Conservation (phyloP, 2,797 vertebrate species). For the Melanogrammus aeglefinus region DNA sequence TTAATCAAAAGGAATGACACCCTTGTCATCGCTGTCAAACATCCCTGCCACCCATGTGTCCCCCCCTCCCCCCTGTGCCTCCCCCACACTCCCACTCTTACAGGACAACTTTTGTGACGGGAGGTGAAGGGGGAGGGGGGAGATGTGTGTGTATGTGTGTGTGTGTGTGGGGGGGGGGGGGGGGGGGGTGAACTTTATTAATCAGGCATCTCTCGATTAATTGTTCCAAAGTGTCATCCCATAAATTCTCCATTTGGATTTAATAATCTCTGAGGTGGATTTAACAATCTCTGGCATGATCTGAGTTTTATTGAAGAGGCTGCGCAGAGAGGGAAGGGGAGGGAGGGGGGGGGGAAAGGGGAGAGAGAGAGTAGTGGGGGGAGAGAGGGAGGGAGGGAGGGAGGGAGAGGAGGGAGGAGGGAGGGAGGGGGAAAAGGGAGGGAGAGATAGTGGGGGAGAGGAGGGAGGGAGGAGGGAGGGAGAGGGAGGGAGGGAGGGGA, state of each 20-base stretch:
- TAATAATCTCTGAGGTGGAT: slow-evolving; percentile 88
- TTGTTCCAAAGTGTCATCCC: slow-evolving; percentile 91
- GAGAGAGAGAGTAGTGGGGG: no score
- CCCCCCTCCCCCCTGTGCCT: slow-evolving; percentile 42
- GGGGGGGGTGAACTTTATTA: slow-evolving; percentile 80
- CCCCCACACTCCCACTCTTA: slow-evolving; percentile 57
- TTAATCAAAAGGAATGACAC: slow-evolving; percentile 95
- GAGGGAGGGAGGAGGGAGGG: neutral
- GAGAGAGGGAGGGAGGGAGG: neutral
- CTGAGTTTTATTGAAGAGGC: slow-evolving; percentile 84
- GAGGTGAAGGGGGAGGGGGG: slow-evolving; percentile 32
- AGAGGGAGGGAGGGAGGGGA: slow-evolving; percentile 15
- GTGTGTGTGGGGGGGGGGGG: neutral
- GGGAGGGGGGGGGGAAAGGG: slow-evolving; percentile 4
- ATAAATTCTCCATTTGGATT: slow-evolving; percentile 91
- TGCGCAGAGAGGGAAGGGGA: slow-evolving; percentile 49
- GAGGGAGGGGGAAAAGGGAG: neutral
- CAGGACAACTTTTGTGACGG: slow-evolving; percentile 66
- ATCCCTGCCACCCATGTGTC: slow-evolving; percentile 62
- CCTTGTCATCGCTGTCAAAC: slow-evolving; percentile 82
- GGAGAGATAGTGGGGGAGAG: neutral
- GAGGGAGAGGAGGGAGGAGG: neutral
- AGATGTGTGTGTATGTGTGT: neutral
- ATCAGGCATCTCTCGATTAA: slow-evolving; percentile 90
- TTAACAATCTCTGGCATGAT: slow-evolving; percentile 85